Evolutionary conservation across 2,113 vertebrate species (phyloP), one percentile per base, ranked within the genome.

Genomic region (Hemibagrus wyckioides): DNA sequence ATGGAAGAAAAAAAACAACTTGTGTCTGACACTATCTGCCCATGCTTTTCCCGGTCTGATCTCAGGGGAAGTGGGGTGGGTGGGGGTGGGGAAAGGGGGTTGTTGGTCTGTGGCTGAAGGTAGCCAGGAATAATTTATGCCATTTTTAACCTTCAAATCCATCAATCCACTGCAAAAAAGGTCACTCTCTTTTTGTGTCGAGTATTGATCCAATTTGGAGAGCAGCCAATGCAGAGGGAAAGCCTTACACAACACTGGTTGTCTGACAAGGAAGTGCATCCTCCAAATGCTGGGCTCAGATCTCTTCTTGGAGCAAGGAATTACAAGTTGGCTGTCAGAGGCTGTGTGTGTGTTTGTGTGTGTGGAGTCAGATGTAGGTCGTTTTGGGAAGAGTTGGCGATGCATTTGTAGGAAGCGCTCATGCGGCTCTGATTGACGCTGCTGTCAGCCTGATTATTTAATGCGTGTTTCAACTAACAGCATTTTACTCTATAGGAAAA

Each of bases 71-170:
- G 56, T 67, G 44, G 59, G 52, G 52, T n/a, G 28, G 8, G 50
- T 1, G 0, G 21, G 19, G 30, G 2, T 50, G 25, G 39, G 44
- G 44, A 4, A 8, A 3, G 28, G 5, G 11, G 36, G 8, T 25
- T 25, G 71, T 48, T 48, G 44, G 44, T 4, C 23, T 48, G 73
- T 6, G 54, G 48, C n/a, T 36, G 15, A 52, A 67, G 71, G 86
- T 87, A 80, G 82, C 65, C 79, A 87, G 83, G 85, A 91, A 89
- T 83, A 89, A 84, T 89, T 88, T 88, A 91, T 91, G 88, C 89
- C 80, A 71, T 90, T 92, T 92, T 91, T 92, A 91, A 88, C 87
- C 85, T 89, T 90, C 73, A 82, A 83, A 89, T 89, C 85, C 86
- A 89, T 89, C 84, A 85, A 63, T 77, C 52, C 25, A 82, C 84